phyloP scores from a whole-genome alignment of 2,888 invertebrate species.

The Gandaritis pyraliata region DNA sequence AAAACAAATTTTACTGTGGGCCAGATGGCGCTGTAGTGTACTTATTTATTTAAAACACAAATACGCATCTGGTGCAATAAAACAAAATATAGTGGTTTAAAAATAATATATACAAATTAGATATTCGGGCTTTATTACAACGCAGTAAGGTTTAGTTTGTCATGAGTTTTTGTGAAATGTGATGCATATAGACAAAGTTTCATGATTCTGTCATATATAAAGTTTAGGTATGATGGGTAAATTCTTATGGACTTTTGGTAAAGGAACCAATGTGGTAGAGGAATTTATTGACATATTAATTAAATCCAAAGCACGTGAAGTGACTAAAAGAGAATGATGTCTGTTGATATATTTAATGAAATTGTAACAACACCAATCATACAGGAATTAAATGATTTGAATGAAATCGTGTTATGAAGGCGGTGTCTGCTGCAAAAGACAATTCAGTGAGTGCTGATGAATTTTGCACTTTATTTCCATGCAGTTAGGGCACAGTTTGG shows the following conservation, averaged over 20 bases:
- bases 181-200: no score
- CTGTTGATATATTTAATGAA: neutral
- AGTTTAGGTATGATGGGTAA: no score
- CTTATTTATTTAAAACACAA: no score
- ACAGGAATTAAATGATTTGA: constrained; percentile 31
- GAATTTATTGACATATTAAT: neutral
- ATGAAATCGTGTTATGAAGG: constrained; percentile 32
- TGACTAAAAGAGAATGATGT: no score
- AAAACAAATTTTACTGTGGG: no score
- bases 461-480: constrained; percentile 71
- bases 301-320: no score
- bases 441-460: constrained; percentile 55
- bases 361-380: constrained; percentile 16
- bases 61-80: neutral
- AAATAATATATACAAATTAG: constrained; percentile 2
- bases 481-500: constrained; percentile 72
- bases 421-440: constrained; percentile 65
- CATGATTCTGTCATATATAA: no score
- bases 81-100: neutral
- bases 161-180: neutral
- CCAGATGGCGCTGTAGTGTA: no score
- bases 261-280: neutral
- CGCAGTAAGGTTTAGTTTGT: neutral
- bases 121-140: constrained; percentile 12
- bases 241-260: neutral